Evolutionary conservation across 2,888 invertebrate species (phyloP).

Genomic region (Epinotia ramella): DNA sequence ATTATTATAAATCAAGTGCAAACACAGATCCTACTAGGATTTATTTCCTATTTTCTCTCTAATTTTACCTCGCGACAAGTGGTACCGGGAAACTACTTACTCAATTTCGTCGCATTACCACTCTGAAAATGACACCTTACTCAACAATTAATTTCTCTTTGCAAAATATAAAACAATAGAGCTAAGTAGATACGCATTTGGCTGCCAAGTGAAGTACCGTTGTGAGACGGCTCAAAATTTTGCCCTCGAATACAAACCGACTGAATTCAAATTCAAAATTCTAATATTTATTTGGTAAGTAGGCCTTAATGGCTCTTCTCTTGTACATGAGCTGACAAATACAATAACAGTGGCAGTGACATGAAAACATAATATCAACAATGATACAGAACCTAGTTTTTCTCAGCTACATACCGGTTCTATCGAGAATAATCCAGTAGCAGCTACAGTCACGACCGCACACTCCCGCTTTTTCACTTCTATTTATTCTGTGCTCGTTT

Average conservation of each 20-base stretch:
- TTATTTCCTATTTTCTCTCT: too few relatives aligned
- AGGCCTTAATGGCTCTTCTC: too few relatives aligned
- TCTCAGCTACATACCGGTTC: slow-evolving; percentile 17
- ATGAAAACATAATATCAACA: neutral
- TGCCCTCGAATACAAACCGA: neutral
- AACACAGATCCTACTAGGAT: too few relatives aligned
- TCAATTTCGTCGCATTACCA: neutral
- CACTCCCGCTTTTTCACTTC: slow-evolving; percentile 38
- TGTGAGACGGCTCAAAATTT: neutral
- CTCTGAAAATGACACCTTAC: neutral
- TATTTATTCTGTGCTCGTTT: slow-evolving; percentile 40
- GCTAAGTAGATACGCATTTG: neutral
- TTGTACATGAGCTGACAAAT: too few relatives aligned
- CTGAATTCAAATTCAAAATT: neutral
- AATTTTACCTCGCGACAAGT: too few relatives aligned
- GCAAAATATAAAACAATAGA: neutral
- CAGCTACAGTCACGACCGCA: slow-evolving; percentile 47
- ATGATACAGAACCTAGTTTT: slow-evolving; percentile 27
- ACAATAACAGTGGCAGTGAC: too few relatives aligned
- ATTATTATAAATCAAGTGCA: too few relatives aligned
- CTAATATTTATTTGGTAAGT: too few relatives aligned
- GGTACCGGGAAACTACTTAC: neutral
- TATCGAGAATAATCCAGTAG: slow-evolving; percentile 43
- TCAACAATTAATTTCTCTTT: neutral
- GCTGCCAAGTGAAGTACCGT: neutral